Evolutionary conservation across 1,140 invertebrate species (phyloP), one percentile per base, ranked within the genome.

Genomic region (Leptopilina clavipes): DNA sequence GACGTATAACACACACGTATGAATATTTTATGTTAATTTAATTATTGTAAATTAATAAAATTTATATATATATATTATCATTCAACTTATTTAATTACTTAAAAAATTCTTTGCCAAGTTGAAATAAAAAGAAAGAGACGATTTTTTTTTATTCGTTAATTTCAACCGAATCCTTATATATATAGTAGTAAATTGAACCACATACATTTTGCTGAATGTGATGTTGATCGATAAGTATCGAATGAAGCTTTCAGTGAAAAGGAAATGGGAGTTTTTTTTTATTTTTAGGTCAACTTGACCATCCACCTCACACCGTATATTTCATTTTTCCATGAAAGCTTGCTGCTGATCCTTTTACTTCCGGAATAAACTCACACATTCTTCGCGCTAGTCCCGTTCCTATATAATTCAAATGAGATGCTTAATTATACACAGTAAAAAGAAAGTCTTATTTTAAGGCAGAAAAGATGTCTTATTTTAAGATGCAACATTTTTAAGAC

Each of bases 241-340:
- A 65, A 65, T 65, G 59, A 65, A 65, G 22, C 59, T 65, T 65
- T 37, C 25, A 37, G 59, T 65, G 25, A 65, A 65, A 65, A 65
- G 59, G 59, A 65, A 65, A 65, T 65, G 22, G 19, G 25, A 65
- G 22, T 31, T 25, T 65, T 65, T 59, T 65, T 52, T 25, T 31
- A 25, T 37, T 65, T 65, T 37, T 31, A 65, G 59, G 59, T 65
- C 22, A 52, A 65, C 59, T 65, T 65, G 22, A 22, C 59, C 19
- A 65, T 65, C 59, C 14, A 65, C 59, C 59, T 37, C 25, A 65
- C 25, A 31, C 59, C 59, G 11, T 65, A 65, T 65, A 65, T 65
- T 31, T 65, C 59, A 65, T 65, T 65, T 65, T 65, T 65, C 59
- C 25, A 65, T 37, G 59, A 65, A 65, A 65, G 59, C 59, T 65